Evolutionary conservation across 35 echinoderm and acorn worm species (phyloP).

Genomic region (Patiria miniata): DNA sequence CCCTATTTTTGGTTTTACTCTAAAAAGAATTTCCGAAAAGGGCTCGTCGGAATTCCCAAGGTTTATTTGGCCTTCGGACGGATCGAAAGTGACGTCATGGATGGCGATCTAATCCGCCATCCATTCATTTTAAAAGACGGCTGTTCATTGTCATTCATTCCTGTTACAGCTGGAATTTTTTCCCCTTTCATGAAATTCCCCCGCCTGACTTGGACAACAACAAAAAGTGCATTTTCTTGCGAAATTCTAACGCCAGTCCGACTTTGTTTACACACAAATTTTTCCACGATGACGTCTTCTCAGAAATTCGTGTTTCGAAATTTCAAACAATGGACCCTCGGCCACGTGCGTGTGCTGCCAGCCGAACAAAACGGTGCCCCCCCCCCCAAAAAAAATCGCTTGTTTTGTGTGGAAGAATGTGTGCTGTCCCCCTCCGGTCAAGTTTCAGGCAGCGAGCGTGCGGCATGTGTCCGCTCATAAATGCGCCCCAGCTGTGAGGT

Average conservation of each 20-base stretch:
- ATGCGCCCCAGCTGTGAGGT: neutral
- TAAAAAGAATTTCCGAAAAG: too few species aligned
- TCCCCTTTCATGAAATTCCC: neutral
- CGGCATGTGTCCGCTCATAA: neutral
- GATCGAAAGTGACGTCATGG: constrained; percentile 16
- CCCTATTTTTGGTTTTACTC: too few species aligned
- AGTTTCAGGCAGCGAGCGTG: constrained; percentile 8
- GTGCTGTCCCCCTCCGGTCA: neutral
- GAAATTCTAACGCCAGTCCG: neutral
- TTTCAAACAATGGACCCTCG: constrained; percentile 14
- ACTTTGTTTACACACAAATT: constrained; percentile 16
- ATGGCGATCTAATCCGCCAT: neutral
- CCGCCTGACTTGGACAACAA: neutral
- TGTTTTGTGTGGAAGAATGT: neutral
- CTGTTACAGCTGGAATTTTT: neutral
- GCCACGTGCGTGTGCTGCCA: neutral
- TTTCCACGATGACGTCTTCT: constrained; percentile 8
- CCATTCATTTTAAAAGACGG: neutral
- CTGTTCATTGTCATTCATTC: neutral
- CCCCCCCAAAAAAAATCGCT: too few species aligned
- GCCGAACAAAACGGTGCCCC: constrained; percentile 7
- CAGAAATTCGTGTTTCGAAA: constrained; percentile 16
- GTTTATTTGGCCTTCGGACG: too few species aligned
- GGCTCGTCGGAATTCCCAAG: too few species aligned
- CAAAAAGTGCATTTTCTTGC: neutral